Base-by-base conservation (phyloP, 2,888 invertebrate genomes). In the Griposia aprilina region DNA sequence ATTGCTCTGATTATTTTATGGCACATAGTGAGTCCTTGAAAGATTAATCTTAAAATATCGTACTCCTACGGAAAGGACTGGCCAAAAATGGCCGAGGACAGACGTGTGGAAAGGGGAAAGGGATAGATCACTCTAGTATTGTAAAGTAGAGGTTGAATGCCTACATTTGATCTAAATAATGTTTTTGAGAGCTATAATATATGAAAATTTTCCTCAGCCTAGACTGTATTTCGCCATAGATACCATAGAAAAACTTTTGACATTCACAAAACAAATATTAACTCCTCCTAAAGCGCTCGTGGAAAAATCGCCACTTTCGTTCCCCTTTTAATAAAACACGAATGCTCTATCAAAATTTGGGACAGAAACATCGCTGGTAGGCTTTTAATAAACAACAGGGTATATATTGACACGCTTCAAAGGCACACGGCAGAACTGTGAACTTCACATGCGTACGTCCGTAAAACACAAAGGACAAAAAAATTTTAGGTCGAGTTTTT, bases 341-440 rank as follows among this genome's bases (percentile, higher is more conserved):
- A 74, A 60, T 41, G 30, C 45, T 65, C 82, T 73, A 80, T 85
- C 76, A 75, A 80, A 65, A 80, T 81, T 82, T 76, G 50, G 59
- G 63, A 80, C 65, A 52, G 71, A 52, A 52, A 55, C 55, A 60
- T 66, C 45, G 76, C 75, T 70, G n/a, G n/a, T 30, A 41, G 63
- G 72, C 63, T 78, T 84, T 87, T 83, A 84, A 86, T 85, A 88
- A 88, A 89, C 82, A 84, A 83, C 71, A 59, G 66, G 65, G 74
- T 81, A 74, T 75, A 81, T 85, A 87, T 90, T 90, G 89, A 86
- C 86, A 83, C 76, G 75, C 76, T 76, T 84, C 87, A 89, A 88
- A 90, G 87, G 84, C 76, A 74, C 65, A 65, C 48, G 48, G 76
- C 36, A 67, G 76, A 36, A 75, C 80, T 62, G 74, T 52, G 76